Conservation (phyloP, 2,888 invertebrate species). For the Rotaria magnacalcarata region DNA sequence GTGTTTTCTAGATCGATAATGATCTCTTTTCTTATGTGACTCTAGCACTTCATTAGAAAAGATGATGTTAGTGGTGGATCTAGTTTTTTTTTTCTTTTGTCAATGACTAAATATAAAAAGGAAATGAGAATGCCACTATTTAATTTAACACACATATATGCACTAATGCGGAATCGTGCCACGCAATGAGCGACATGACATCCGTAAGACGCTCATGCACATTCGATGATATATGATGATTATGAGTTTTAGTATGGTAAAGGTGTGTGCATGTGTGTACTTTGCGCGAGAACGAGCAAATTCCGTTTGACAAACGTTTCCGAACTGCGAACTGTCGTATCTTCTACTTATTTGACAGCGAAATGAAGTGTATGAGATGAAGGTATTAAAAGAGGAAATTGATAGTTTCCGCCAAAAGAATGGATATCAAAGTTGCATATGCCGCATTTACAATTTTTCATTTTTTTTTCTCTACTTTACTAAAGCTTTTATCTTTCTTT, state of each 20-base stretch:
- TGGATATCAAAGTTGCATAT: neutral
- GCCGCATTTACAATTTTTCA: neutral
- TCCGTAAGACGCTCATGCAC: conserved; percentile 1
- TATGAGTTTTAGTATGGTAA: neutral
- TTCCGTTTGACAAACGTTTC: conserved; percentile 20
- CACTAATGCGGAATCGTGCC: neutral
- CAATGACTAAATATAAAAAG: neutral
- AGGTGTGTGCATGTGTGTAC: neutral
- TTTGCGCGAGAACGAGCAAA: neutral
- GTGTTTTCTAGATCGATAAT: conserved; percentile 11
- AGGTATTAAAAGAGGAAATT: conserved; percentile 23
- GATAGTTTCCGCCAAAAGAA: conserved; percentile 26
- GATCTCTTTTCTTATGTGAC: neutral
- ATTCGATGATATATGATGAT: neutral
- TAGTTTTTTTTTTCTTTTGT: neutral
- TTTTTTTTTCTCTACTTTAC: neutral
- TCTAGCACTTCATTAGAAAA: neutral
- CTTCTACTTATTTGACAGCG: conserved; percentile 27
- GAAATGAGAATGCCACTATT: conserved; percentile 13
- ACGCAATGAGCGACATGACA: neutral
- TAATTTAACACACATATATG: neutral
- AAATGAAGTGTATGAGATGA: conserved; percentile 20
- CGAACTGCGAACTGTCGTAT: neutral
- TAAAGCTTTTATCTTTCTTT: neutral
- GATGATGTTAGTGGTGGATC: neutral